Conservation (phyloP, 2,797 vertebrate species). For the Sebastes steindachneri region DNA sequence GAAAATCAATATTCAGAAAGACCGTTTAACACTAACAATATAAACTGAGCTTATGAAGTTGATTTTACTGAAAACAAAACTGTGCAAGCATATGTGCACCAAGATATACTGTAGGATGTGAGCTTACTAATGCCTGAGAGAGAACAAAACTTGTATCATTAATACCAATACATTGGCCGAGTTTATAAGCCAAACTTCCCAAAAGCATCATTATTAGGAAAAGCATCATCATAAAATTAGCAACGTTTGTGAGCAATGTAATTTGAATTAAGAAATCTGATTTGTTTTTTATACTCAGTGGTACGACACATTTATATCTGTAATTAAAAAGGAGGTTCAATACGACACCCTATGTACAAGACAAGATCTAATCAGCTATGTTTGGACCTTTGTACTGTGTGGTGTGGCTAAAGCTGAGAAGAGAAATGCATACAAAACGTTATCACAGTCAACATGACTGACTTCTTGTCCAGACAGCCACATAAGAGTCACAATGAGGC, state of each 20-base stretch:
- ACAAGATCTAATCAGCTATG: background rate
- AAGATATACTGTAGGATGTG: background rate
- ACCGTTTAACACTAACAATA: background rate
- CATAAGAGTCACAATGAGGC: slow-evolving; percentile 11
- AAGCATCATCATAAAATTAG: background rate
- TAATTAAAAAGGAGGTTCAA: too few species aligned
- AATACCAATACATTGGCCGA: background rate
- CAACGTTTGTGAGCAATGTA: background rate
- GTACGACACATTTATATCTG: too few species aligned
- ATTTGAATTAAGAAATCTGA: too few species aligned
- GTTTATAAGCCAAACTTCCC: background rate
- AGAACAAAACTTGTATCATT: background rate
- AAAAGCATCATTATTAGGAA: background rate
- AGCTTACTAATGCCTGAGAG: too few species aligned
- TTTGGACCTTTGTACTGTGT: background rate
- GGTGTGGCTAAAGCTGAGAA: background rate
- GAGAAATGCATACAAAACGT: background rate
- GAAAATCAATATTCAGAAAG: background rate
- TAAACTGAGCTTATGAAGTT: background rate
- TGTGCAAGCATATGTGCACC: background rate
- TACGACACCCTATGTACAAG: background rate
- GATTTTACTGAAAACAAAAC: background rate
- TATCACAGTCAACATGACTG: background rate
- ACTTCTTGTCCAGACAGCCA: background rate
- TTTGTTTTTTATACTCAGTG: too few species aligned